These are phyloP conservation scores for Bimastos eiseni DNA, from an alignment of 2,888 invertebrate species.

Conservation along the genomic window DNA sequence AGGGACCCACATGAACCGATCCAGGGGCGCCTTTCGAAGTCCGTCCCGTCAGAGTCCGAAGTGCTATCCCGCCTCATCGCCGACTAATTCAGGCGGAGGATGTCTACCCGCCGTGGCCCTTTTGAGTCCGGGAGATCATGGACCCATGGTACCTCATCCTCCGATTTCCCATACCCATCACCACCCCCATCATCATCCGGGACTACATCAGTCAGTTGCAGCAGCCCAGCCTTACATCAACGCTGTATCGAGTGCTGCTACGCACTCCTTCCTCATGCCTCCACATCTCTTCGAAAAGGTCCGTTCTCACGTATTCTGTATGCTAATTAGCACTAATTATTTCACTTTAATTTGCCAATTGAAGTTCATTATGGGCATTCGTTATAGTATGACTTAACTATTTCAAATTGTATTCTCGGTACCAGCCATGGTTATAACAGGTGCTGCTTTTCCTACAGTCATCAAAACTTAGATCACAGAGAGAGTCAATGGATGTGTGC, in stretches of 20 bases:
- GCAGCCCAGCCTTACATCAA: conserved; percentile 9
- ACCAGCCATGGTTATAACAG: no score
- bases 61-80: background rate
- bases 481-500: no score
- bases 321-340: no score
- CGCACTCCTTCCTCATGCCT: background rate
- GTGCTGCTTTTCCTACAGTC: no score
- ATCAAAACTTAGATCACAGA: no score
- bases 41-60: background rate
- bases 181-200: background rate
- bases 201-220: conserved; percentile 5
- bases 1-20: background rate
- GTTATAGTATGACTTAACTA: no score
- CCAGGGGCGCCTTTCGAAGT: conserved; percentile 1
- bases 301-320: background rate
- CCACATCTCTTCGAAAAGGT: conserved; percentile 21
- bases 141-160: background rate
- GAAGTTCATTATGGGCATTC: no score
- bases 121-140: background rate
- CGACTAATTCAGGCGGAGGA: background rate
- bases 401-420: no score
- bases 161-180: background rate
- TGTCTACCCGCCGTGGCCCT: background rate
- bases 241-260: background rate
- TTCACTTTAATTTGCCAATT: no score